Base-by-base conservation (phyloP, 2,888 invertebrate species). In the Seladonia tumulorum region DNA sequence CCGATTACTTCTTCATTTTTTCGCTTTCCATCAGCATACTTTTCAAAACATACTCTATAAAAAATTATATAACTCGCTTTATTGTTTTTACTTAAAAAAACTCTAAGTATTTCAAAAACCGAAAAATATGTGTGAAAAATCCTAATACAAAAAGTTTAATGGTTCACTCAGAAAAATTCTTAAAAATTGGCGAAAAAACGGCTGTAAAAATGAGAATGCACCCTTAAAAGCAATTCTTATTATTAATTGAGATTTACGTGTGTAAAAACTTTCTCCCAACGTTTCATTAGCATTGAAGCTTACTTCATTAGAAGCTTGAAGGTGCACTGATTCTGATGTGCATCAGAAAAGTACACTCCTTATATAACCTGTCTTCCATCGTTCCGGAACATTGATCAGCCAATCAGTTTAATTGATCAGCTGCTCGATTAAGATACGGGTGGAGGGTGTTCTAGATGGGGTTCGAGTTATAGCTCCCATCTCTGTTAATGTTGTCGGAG, bases 291-390 rank as follows among this genome's bases (percentile, higher is more conserved):
- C 63, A 63, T 29, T 5, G 14, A 63, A 63, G 16, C 63, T 63
- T 63, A 63, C 63, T 16, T 63, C 16, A 29, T 29, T 63, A 63
- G 63, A 5, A 0, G 7, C 16, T 29, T 7, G 63, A 29, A 63
- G 14, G 7, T 29, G 29, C 25, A n/a, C 29, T 63, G 7, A 63
- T 29, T 63, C 7, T 29, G 63, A 63, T 29, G 63, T 63, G 29
- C 63, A 63, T 63, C 63, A 29, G 63, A 29, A 63, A 63, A 63
- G 63, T 63, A 63, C 25, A 63, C 63, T 63, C 63, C 63, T 63
- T 63, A 63, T 29, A 29, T 63, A 63, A 63, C 16, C 63, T 7
- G 29, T 16, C 29, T 29, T 29, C 29, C 29, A 16, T 7, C 63
- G 63, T 63, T 63, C 63, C 29, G 63, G 29, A 63, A 29, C 63